Percentiles rank a stretch among this genome's conserved stretches.
Conservation (phyloP, 2,888 invertebrate genomes). For the Philopedon plagiatum region DNA sequence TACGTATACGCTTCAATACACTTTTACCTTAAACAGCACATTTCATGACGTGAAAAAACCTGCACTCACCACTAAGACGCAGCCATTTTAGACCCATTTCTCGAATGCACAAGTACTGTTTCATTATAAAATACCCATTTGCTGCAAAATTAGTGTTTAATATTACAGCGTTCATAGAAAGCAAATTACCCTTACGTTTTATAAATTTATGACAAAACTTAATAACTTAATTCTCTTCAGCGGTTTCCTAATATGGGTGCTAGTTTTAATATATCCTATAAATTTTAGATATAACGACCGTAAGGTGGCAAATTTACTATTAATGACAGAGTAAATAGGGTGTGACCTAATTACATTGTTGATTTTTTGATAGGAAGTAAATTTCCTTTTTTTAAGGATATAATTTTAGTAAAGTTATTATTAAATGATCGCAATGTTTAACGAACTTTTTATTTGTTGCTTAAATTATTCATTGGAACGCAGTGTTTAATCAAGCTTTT, state of each 20-base stretch:
- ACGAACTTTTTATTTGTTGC: too few species aligned
- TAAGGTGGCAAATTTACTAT: neutral
- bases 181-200: slow-evolving; percentile 50
- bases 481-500: too few species aligned
- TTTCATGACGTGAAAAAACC: neutral
- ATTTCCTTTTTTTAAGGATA: too few species aligned
- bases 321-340: slow-evolving; percentile 22
- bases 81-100: too few species aligned
- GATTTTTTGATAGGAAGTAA: too few species aligned
- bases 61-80: neutral
- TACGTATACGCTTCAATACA: too few species aligned
- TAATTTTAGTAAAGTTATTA: too few species aligned
- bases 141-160: slow-evolving; percentile 49
- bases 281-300: slow-evolving; percentile 30
- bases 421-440: too few species aligned
- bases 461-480: too few species aligned
- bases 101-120: neutral
- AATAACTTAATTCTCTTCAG: slow-evolving; percentile 40
- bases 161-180: slow-evolving; percentile 51
- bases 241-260: slow-evolving; percentile 22
- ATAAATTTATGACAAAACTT: slow-evolving; percentile 51
- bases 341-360: neutral
- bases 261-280: slow-evolving; percentile 26
- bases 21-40: too few species aligned
- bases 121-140: slow-evolving; percentile 44